Percentiles rank a stretch among this genome's conserved stretches.
Evolutionary conservation across 2,888 invertebrate genomes (phyloP).

Genomic region (Aricia artaxerxes): DNA sequence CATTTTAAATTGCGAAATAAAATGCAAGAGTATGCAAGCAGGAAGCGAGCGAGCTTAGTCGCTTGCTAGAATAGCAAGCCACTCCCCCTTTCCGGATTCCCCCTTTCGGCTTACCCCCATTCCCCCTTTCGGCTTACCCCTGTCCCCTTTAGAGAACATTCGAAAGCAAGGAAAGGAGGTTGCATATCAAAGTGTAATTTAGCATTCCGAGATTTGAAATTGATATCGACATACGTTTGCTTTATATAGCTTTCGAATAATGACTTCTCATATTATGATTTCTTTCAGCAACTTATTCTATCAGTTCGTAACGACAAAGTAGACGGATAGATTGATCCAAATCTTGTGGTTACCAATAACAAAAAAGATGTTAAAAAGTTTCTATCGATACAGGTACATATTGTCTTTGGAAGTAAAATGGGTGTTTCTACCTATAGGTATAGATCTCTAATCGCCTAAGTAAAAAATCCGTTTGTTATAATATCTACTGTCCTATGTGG

Average conservation of each 20-base stretch:
- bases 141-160: not conserved
- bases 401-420: no score
- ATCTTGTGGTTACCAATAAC: no score
- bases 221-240: not conserved
- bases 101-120: not conserved
- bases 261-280: not conserved
- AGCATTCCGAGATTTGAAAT: not conserved
- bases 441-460: no score
- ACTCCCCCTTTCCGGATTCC: not conserved
- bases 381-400: no score
- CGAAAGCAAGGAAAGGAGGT: not conserved
- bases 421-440: no score
- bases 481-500: no score
- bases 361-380: no score
- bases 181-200: constrained; percentile 6
- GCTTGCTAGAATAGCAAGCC: not conserved
- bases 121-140: no score
- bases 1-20: not conserved
- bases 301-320: no score
- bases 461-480: no score
- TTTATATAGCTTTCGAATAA: not conserved
- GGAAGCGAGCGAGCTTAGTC: constrained; percentile 10
- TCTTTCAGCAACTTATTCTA: not conserved
- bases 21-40: not conserved
- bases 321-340: no score